Conservation (phyloP, 2,113 vertebrate genomes). For the Ceratotherium simum region DNA sequence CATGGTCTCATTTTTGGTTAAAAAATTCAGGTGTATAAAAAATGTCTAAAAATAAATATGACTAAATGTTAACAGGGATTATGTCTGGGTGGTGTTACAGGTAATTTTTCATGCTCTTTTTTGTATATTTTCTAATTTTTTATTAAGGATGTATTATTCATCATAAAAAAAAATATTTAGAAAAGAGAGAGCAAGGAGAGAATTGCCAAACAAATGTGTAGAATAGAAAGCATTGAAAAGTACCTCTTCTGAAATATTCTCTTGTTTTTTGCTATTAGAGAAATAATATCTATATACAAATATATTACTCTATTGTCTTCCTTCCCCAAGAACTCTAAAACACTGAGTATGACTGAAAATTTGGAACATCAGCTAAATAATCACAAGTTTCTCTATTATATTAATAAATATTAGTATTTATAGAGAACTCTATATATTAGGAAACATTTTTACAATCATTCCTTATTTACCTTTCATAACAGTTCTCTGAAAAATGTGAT, state of each 20-base stretch:
- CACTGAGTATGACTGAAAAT: neutral
- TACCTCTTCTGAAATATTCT: neutral
- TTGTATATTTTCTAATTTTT: neutral
- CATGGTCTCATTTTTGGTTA: neutral
- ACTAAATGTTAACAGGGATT: neutral
- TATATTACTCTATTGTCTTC: neutral
- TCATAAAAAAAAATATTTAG: neutral
- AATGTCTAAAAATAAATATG: neutral
- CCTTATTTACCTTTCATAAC: neutral
- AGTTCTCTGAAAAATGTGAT: neutral
- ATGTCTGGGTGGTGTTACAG: neutral
- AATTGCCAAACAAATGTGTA: neutral
- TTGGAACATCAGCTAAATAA: neutral
- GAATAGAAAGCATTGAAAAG: neutral
- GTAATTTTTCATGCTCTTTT: neutral
- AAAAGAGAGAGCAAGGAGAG: neutral
- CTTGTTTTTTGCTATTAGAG: neutral
- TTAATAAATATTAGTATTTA: neutral
- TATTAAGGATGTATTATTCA: neutral
- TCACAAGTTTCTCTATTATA: neutral
- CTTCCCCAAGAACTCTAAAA: neutral
- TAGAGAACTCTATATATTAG: neutral
- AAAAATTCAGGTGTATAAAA: neutral
- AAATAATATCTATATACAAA: conserved; percentile 17
- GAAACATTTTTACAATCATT: neutral